Evolutionary conservation across 2,888 invertebrate species (phyloP).

Genomic region (Embidobia sp.): DNA sequence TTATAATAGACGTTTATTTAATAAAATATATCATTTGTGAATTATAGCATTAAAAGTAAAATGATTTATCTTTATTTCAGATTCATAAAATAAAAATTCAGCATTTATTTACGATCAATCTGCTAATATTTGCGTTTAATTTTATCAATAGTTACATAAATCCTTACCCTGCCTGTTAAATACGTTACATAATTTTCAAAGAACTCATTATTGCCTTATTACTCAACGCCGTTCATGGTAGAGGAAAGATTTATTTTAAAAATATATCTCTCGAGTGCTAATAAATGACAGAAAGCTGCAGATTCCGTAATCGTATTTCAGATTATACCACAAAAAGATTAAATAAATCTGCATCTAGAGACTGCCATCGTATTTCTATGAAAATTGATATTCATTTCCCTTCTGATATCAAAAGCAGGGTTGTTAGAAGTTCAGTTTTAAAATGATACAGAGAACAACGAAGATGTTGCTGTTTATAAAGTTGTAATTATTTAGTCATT

Average conservation of each 20-base stretch:
- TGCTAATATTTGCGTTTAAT: conserved; percentile 1
- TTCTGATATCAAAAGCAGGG: conserved; percentile 28
- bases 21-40: too few species aligned
- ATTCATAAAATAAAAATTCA: too few species aligned
- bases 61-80: neutral
- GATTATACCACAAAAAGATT: neutral
- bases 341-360: too few species aligned
- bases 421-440: conserved; percentile 6
- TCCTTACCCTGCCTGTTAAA: conserved; percentile 9
- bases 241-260: conserved; percentile 11
- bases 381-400: neutral
- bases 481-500: neutral
- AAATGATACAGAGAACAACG: conserved; percentile 55
- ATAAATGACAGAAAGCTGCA: conserved; percentile 7
- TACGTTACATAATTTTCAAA: conserved; percentile 43
- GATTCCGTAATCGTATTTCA: neutral
- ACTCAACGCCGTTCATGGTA: conserved; percentile 5
- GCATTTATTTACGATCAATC: neutral
- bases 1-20: too few species aligned
- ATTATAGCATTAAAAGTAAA: too few species aligned
- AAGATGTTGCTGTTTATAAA: conserved; percentile 15
- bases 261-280: conserved; percentile 10
- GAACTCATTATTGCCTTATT: conserved; percentile 22
- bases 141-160: conserved; percentile 34
- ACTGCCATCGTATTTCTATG: neutral